Percentiles rank a stretch among this genome's conserved stretches.
These are phyloP conservation scores for Holothuria glaberrima DNA, from an alignment of 35 echinoderm and acorn worm species.

Conservation along the genomic window DNA sequence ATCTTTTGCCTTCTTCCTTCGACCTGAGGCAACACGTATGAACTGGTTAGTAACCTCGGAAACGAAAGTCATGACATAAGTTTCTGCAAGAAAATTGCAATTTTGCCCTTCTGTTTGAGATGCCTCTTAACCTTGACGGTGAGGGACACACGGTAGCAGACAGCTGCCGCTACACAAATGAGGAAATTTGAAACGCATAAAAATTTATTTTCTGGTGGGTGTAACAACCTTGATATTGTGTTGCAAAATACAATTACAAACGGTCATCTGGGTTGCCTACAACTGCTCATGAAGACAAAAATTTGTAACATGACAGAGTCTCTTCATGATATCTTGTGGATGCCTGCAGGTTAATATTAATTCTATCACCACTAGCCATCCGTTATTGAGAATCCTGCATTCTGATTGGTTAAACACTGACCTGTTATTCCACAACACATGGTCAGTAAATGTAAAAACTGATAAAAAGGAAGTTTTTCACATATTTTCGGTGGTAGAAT, in stretches of 20 bases:
- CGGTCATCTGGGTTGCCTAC: neutral
- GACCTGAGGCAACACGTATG: neutral
- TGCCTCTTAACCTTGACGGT: conserved; percentile 43
- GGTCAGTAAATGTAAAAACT: too few relatives aligned
- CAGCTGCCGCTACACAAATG: conserved; percentile 39
- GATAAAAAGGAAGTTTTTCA: too few relatives aligned
- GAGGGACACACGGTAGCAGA: neutral
- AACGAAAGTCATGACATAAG: neutral
- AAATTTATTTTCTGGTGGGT: conserved; percentile 41
- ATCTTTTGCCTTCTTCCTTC: neutral
- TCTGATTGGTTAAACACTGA: too few relatives aligned
- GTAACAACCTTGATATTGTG: conserved; percentile 45
- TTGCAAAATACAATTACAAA: neutral
- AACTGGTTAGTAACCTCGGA: neutral
- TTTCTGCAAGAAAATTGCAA: neutral
- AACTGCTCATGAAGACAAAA: too few relatives aligned
- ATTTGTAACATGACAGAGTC: too few relatives aligned
- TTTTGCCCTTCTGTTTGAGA: neutral
- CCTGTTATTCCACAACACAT: too few relatives aligned
- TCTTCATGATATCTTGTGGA: too few relatives aligned
- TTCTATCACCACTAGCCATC: too few relatives aligned
- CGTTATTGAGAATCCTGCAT: too few relatives aligned
- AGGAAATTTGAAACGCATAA: conserved; percentile 50
- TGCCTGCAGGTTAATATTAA: too few relatives aligned
- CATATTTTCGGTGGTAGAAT: too few relatives aligned